Conservation (phyloP, 2,888 invertebrate genomes). For the Peribatodes rhomboidaria region DNA sequence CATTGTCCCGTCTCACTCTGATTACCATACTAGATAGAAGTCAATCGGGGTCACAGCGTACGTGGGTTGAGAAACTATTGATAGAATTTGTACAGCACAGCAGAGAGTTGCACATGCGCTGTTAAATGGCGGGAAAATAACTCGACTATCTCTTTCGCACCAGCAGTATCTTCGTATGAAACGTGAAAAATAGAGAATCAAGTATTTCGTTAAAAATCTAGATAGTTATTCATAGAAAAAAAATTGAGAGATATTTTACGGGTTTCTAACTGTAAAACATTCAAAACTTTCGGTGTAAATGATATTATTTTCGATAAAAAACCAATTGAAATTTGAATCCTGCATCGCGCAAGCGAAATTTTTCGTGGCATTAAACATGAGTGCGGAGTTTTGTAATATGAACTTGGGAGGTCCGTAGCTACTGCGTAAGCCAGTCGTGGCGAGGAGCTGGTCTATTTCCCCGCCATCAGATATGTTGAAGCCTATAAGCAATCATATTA, state of each 20-base stretch:
- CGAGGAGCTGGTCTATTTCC: constrained; percentile 79
- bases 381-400: background rate
- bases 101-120: constrained; percentile 28
- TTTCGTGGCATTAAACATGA: constrained; percentile 53
- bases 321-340: constrained; percentile 50
- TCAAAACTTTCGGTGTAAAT: background rate
- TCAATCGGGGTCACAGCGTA: constrained; percentile 23
- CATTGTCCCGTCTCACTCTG: constrained; percentile 14
- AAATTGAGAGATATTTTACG: background rate
- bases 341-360: constrained; percentile 72
- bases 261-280: constrained; percentile 8
- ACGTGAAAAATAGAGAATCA: constrained; percentile 10
- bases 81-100: constrained; percentile 24
- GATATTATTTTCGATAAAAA: background rate
- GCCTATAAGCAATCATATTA: constrained; percentile 77
- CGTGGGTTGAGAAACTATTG: constrained; percentile 20
- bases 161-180: constrained; percentile 21
- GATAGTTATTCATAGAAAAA: background rate
- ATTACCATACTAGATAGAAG: constrained; percentile 13
- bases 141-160: constrained; percentile 42
- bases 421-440: constrained; percentile 79
- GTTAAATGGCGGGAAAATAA: constrained; percentile 36
- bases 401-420: constrained; percentile 79
- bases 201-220: background rate
- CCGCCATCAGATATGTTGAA: constrained; percentile 78